These are phyloP conservation scores for Drosophila virilis DNA, from an alignment of 1,140 invertebrate genomes.

Conservation along the genomic window DNA sequence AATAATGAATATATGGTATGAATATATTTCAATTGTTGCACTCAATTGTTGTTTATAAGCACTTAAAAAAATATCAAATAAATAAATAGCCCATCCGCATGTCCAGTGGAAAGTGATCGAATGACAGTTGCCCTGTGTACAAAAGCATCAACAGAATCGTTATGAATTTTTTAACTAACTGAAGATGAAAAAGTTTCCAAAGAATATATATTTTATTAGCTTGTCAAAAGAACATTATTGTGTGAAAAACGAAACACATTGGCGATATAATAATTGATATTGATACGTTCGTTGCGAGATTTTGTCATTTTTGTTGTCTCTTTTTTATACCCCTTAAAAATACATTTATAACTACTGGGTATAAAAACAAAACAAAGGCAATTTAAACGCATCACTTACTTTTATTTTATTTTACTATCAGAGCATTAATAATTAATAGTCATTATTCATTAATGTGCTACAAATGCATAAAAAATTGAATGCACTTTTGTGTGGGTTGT, in stretches of 20 bases:
- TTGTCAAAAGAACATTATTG: too few species aligned
- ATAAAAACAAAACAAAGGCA: slow-evolving; percentile 9
- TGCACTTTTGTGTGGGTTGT: slow-evolving; percentile 18
- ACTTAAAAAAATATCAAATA: slow-evolving; percentile 14
- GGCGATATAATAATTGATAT: too few species aligned
- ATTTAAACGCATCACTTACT: slow-evolving; percentile 45
- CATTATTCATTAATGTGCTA: slow-evolving; percentile 55
- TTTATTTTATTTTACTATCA: slow-evolving; percentile 48
- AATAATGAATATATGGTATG: slow-evolving; percentile 30
- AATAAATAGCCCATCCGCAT: neutral
- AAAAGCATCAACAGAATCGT: neutral
- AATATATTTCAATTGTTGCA: slow-evolving; percentile 39
- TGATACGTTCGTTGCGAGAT: too few species aligned
- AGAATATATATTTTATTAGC: too few species aligned
- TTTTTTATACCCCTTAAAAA: too few species aligned
- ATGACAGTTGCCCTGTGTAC: neutral
- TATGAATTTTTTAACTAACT: too few species aligned
- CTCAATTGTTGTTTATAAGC: slow-evolving; percentile 35
- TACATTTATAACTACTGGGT: too few species aligned
- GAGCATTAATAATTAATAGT: slow-evolving; percentile 56
- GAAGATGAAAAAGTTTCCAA: too few species aligned
- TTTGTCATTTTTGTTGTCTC: too few species aligned
- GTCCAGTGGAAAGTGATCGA: neutral
- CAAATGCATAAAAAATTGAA: slow-evolving; percentile 51
- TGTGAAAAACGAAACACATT: too few species aligned